These are phyloP conservation scores for Limnephilus lunatus DNA, from an alignment of 2,888 invertebrate genomes.

Conservation along the genomic window DNA sequence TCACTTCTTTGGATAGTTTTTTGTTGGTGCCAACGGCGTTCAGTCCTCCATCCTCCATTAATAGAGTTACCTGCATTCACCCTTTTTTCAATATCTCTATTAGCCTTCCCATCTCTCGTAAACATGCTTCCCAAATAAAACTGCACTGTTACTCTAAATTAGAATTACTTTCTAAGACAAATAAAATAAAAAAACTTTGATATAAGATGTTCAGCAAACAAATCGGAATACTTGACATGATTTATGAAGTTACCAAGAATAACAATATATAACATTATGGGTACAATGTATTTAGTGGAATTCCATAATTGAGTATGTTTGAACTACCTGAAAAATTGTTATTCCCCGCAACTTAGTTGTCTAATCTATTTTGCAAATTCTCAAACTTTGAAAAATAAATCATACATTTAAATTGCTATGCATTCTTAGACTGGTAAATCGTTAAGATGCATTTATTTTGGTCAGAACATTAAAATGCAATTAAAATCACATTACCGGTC, in stretches of 20 bases:
- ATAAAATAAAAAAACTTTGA: not conserved
- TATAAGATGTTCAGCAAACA: not conserved
- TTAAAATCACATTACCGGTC: not conserved
- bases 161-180: not conserved
- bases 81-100: too few relatives aligned
- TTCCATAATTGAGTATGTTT: not conserved
- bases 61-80: too few relatives aligned
- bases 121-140: too few relatives aligned
- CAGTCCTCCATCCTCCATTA: too few relatives aligned
- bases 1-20: too few relatives aligned
- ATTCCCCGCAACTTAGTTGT: not conserved
- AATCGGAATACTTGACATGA: too few relatives aligned
- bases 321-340: not conserved
- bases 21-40: too few relatives aligned
- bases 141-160: not conserved
- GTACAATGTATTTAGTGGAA: not conserved
- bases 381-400: not conserved
- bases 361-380: not conserved
- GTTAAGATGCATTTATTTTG: not conserved
- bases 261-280: not conserved
- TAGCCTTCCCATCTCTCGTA: too few relatives aligned
- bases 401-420: not conserved
- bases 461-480: not conserved
- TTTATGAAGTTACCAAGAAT: not conserved
- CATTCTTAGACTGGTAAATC: not conserved